Percentiles rank a stretch among this genome's conserved stretches.
These are phyloP conservation scores for Mesochorus sp. DNA, from an alignment of 2,888 invertebrate species.

Conservation along the genomic window DNA sequence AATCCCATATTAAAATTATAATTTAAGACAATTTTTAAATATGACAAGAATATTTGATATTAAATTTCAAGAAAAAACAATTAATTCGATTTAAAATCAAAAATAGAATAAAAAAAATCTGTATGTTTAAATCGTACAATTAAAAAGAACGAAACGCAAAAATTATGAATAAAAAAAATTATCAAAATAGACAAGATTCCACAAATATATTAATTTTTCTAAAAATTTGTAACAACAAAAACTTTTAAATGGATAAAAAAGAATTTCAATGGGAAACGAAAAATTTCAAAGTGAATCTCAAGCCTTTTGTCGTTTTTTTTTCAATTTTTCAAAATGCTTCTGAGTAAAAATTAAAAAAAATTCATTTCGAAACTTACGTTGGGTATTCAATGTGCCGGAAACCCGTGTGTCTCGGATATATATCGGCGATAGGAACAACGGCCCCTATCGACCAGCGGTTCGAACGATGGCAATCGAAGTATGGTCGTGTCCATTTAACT, in stretches of 20 bases:
- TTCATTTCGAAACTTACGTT: slow-evolving; percentile 86
- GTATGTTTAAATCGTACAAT: no score
- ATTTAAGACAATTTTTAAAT: no score
- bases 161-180: no score
- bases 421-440: slow-evolving; percentile 96
- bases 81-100: no score
- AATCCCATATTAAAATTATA: no score
- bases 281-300: no score
- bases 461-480: slow-evolving; percentile 97
- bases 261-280: neutral
- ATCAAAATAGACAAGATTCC: neutral
- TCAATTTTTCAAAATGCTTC: no score
- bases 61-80: no score
- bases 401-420: slow-evolving; percentile 95
- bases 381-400: slow-evolving; percentile 97
- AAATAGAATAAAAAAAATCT: no score
- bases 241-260: neutral
- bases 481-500: slow-evolving; percentile 96
- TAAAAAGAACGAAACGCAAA: no score
- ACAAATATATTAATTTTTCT: neutral
- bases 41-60: no score
- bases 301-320: no score
- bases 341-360: neutral
- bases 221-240: neutral
- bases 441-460: slow-evolving; percentile 98